Evolutionary conservation across 2,888 invertebrate species (phyloP).

Genomic region (Pseudolycoriella hygida): DNA sequence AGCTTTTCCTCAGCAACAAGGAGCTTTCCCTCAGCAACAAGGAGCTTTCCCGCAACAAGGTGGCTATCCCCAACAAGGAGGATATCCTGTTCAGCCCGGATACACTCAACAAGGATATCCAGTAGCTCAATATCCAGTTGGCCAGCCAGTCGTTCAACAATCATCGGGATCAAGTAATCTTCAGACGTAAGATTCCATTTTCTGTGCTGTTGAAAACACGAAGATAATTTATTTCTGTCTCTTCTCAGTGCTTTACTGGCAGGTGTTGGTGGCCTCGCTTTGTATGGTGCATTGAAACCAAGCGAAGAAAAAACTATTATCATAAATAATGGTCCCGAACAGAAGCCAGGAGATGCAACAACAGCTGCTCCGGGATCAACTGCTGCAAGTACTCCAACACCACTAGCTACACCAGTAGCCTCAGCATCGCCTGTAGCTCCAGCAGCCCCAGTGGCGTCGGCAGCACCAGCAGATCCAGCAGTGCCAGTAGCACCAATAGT

Average conservation of each 20-base stretch:
- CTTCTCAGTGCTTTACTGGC: constrained; percentile 3
- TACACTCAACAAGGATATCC: no score
- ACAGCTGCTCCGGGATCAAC: neutral
- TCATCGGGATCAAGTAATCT: constrained; percentile 9
- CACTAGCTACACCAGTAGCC: constrained; percentile 16
- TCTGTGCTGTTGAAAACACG: neutral
- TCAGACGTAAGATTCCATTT: neutral
- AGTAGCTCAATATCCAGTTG: constrained; percentile 14
- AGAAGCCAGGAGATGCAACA: neutral
- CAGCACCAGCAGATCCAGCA: neutral
- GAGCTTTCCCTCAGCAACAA: neutral
- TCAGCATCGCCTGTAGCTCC: constrained; percentile 13
- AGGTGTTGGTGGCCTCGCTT: constrained; percentile 5
- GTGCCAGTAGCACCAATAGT: neutral
- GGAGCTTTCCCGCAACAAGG: constrained; percentile 6
- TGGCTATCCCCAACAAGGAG: constrained; percentile 2
- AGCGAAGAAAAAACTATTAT: constrained; percentile 2
- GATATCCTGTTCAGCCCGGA: neutral
- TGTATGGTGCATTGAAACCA: constrained; percentile 5
- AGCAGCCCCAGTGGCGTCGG: neutral
- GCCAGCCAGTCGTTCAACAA: constrained; percentile 17
- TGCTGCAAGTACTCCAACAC: neutral
- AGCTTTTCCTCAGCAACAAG: no score
- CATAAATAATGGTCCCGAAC: neutral
- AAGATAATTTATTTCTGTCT: no score